These are phyloP conservation scores for Prinia subflava DNA, from an alignment of 2,113 vertebrate genomes.

Conservation along the genomic window DNA sequence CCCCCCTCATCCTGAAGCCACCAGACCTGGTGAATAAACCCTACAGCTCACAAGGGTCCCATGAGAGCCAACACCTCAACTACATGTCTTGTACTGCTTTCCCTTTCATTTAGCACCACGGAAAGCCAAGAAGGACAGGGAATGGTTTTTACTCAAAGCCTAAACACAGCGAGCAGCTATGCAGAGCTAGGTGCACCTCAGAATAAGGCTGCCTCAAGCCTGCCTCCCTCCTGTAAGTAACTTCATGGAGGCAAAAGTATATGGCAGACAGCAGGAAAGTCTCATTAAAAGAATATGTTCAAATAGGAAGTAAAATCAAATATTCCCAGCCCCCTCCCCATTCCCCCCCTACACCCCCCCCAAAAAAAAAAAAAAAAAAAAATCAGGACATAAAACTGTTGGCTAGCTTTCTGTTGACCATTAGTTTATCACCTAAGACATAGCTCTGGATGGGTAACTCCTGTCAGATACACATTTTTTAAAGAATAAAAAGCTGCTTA, in stretches of 20 bases:
- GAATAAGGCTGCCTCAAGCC: neutral
- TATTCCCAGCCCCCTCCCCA: neutral
- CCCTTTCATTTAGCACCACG: neutral
- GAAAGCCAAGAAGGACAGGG: neutral
- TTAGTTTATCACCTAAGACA: neutral
- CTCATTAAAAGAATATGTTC: neutral
- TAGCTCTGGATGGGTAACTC: neutral
- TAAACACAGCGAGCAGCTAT: neutral
- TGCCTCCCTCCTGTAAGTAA: neutral
- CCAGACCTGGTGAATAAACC: accelerated
- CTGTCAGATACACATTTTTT: neutral
- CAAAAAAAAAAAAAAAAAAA: neutral
- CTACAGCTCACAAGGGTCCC: neutral
- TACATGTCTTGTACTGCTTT: neutral
- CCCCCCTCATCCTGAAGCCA: neutral
- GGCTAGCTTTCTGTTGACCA: neutral
- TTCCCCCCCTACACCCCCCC: too few relatives aligned
- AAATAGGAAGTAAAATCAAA: neutral
- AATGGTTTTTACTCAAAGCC: neutral
- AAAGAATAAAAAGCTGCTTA: neutral
- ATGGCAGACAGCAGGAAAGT: neutral
- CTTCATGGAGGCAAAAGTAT: neutral
- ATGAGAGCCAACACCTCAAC: accelerated
- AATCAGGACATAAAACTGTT: neutral
- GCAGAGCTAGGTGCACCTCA: neutral